A percentile compares a stretch with the other conserved stretches of the same genome.
Evolutionary conservation across 1,140 invertebrate species (phyloP).

Genomic region (Tribolium madens): DNA sequence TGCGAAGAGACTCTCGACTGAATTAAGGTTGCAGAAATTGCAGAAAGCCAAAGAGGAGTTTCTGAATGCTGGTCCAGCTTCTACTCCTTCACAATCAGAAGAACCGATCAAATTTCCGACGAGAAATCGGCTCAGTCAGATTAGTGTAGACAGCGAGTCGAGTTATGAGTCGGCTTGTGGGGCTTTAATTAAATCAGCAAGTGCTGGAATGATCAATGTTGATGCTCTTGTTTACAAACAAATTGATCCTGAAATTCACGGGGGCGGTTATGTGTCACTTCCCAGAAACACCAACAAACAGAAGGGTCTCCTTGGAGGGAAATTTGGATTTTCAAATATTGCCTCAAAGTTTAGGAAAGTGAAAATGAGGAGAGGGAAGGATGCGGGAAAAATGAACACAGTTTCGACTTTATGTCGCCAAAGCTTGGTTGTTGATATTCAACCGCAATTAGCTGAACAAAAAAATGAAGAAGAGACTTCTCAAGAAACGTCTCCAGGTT

Average conservation of each 20-base stretch:
- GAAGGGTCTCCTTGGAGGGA: conserved; percentile 61
- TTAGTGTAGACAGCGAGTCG: conserved; percentile 71
- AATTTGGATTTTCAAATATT: conserved; percentile 73
- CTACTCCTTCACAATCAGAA: conserved; percentile 43
- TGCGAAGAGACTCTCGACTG: conserved; percentile 43
- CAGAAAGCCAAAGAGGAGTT: conserved; percentile 76
- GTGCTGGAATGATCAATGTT: conserved; percentile 79
- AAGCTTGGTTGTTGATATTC: conserved; percentile 73
- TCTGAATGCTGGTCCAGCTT: conserved; percentile 59
- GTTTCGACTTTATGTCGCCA: conserved; percentile 76
- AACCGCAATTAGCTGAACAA: background rate
- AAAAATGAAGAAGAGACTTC: background rate
- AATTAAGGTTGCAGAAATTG: conserved; percentile 64
- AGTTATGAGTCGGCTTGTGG: conserved; percentile 64
- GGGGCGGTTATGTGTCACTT: conserved; percentile 64
- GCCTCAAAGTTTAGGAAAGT: conserved; percentile 74
- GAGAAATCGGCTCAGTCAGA: conserved; percentile 67
- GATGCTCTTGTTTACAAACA: conserved; percentile 71
- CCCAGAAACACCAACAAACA: conserved; percentile 60
- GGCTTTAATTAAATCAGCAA: conserved; percentile 74
- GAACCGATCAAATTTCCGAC: conserved; percentile 55
- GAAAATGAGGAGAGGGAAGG: conserved; percentile 67
- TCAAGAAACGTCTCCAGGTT: background rate
- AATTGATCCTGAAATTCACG: conserved; percentile 60
- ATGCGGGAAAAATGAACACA: conserved; percentile 67